Base-by-base conservation (phyloP, 2,888 invertebrate genomes). In the Metacarcinus magister region DNA sequence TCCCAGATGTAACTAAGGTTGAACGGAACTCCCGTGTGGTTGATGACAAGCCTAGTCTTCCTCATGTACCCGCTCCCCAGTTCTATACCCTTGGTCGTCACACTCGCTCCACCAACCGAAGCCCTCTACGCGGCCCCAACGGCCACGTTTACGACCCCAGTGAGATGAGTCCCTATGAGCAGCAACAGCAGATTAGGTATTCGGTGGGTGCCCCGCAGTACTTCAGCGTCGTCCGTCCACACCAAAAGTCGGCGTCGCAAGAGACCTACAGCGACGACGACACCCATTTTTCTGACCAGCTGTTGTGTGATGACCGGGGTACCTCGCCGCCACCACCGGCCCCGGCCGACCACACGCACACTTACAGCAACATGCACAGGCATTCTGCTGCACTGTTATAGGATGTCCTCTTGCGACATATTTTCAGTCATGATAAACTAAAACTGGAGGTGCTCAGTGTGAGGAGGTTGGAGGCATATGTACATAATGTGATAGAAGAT, bases 61-160 rank as follows among this genome's bases (percentile, higher is more conserved):
- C 94, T 4, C 95, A 92, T 82, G 92, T 95, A 43, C 93, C 96
- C 3, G 94, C 95, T 44, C 97, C 97, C 16, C 96, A 97, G 90
- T 97, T 96, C 95, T 96, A 95, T 75, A 97, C 97, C n/a, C 95
- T 97, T 23, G 96, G 97, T n/a, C 96, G 96, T 60, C 94, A 96
- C 90, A 92, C 94, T n/a, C 94, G 95, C 48, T 39, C 96, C 48
- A 39, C 94, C 39, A 95, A 95, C 48, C 95, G 95, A 7, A 92
- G 91, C 44, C 95, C 96, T 60, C 94, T 95, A 28, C 94, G 92
- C 48, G 93, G 82, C 75, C 46, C 95, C 44, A 87, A 90, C 93
- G 92, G 95, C 67, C 94, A 96, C 60, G 89, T 96, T 46, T 96
- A 96, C 91, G 90, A 92, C 43, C 48, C 93, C 60, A 95, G n/a